Evolutionary conservation across 35 echinoderm and acorn worm genomes (phyloP).

Genomic region (Stichopus chloronotus): DNA sequence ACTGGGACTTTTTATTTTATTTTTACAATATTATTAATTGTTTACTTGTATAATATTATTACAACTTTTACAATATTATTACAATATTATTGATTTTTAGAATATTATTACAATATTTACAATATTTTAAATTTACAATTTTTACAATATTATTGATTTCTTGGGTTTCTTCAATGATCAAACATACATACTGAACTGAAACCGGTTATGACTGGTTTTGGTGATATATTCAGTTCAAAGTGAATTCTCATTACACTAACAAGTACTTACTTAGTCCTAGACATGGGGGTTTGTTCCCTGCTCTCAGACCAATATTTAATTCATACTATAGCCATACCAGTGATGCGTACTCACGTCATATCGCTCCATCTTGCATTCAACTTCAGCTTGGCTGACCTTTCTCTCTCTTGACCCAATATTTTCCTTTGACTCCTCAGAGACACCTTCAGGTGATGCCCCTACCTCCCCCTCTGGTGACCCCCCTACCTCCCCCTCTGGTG

Average conservation of each 20-base stretch:
- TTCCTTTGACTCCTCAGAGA: neutral
- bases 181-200: too few relatives aligned
- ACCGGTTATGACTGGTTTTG: too few relatives aligned
- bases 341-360: constrained; percentile 74
- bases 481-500: constrained; percentile 2
- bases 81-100: too few relatives aligned
- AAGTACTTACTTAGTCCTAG: too few relatives aligned
- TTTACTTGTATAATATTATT: neutral
- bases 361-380: constrained; percentile 84
- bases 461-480: constrained; percentile 2
- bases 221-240: too few relatives aligned
- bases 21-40: neutral
- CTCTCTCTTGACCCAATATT: constrained; percentile 42
- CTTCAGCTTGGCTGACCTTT: constrained; percentile 85
- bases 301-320: too few relatives aligned
- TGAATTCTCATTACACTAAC: too few relatives aligned
- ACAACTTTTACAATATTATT: too few relatives aligned
- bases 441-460: constrained; percentile 6
- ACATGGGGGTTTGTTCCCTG: too few relatives aligned
- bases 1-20: neutral
- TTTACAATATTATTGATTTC: neutral
- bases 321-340: too few relatives aligned
- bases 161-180: too few relatives aligned
- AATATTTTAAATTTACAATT: neutral
- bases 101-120: neutral